These are phyloP conservation scores for Ferdinandea cuprea DNA, from an alignment of 2,888 invertebrate species.

Conservation along the genomic window DNA sequence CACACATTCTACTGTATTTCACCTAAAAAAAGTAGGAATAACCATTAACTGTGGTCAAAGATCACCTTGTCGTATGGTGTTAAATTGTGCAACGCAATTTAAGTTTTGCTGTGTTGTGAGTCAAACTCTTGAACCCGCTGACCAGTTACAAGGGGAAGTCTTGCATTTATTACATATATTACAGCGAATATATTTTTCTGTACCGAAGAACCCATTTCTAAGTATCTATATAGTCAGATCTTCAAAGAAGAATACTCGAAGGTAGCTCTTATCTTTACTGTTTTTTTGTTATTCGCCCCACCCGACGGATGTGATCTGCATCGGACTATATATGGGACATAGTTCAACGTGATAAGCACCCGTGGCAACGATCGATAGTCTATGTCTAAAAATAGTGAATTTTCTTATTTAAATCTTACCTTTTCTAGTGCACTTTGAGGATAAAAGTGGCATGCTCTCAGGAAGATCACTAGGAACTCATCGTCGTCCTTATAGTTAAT, in stretches of 20 bases:
- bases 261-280: background rate
- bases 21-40: slow-evolving; percentile 6
- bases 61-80: slow-evolving; percentile 17
- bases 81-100: slow-evolving; percentile 42
- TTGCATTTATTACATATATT: background rate
- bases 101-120: background rate
- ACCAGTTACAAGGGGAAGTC: slow-evolving; percentile 1
- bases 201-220: too few relatives aligned
- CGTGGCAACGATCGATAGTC: slow-evolving; percentile 2
- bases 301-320: slow-evolving; percentile 6
- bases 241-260: background rate
- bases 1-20: slow-evolving; percentile 6
- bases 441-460: slow-evolving; percentile 93
- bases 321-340: background rate
- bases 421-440: slow-evolving; percentile 91
- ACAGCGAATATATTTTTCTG: too few relatives aligned
- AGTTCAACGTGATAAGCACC: slow-evolving; percentile 42
- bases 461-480: slow-evolving; percentile 89
- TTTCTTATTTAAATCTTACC: slow-evolving; percentile 82
- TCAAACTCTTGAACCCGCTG: slow-evolving; percentile 31
- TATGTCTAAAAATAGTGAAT: slow-evolving; percentile 17
- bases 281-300: slow-evolving; percentile 6
- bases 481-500: slow-evolving; percentile 89
- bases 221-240: background rate
- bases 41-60: slow-evolving; percentile 51